Conservation (phyloP, 2,888 invertebrate species). For the Podabrus alpinus region DNA sequence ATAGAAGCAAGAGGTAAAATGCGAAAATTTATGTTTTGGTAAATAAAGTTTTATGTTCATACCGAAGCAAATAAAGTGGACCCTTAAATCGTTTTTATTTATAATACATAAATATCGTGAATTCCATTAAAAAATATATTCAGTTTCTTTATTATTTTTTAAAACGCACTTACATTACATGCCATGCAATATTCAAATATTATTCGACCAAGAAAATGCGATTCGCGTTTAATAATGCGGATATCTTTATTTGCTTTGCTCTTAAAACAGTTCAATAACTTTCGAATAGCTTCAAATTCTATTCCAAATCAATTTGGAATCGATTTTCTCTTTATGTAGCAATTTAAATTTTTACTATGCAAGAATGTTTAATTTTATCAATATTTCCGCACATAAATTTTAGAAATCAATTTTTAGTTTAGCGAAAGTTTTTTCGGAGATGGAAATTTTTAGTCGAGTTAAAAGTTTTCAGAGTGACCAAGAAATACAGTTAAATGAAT, state of each 20-base stretch:
- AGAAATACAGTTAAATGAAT: neutral
- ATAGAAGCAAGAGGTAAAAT: neutral
- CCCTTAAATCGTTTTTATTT: neutral
- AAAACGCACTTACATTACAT: constrained; percentile 24
- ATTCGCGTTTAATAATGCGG: constrained; percentile 30
- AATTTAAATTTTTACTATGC: neutral
- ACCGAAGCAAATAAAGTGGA: neutral
- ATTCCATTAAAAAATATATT: neutral
- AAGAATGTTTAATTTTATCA: neutral
- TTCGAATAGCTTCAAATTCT: constrained; percentile 28
- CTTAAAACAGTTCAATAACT: constrained; percentile 31
- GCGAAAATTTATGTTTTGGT: neutral
- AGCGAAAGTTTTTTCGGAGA: neutral
- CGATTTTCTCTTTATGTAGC: neutral
- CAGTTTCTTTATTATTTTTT: constrained; percentile 2
- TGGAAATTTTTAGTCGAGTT: neutral
- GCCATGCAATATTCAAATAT: constrained; percentile 31
- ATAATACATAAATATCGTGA: neutral
- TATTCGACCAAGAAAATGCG: constrained; percentile 31
- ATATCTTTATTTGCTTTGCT: constrained; percentile 31
- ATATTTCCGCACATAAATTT: neutral
- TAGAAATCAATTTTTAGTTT: neutral
- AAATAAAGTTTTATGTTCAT: neutral
- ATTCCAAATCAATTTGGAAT: constrained; percentile 20
- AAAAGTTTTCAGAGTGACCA: neutral